These are phyloP conservation scores for Saccostrea glomerata DNA, from an alignment of 1,140 invertebrate species.

Conservation along the genomic window DNA sequence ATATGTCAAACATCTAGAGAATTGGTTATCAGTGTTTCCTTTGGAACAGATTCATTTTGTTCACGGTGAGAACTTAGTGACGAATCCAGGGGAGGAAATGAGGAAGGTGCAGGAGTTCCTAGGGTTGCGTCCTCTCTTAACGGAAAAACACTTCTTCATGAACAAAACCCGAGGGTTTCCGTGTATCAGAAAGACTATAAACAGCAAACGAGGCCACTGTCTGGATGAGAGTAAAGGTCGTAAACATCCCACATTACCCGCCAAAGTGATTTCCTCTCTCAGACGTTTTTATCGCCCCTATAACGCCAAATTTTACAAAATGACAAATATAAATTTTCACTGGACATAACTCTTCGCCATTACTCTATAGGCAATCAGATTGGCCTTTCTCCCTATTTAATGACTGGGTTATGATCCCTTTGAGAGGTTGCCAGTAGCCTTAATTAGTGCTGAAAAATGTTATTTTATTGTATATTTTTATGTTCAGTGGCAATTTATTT, in stretches of 20 bases:
- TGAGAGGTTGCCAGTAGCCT: background rate
- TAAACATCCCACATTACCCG: constrained; percentile 90
- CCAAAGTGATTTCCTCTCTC: constrained; percentile 86
- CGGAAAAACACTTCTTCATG: constrained; percentile 95
- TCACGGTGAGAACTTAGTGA: constrained; percentile 92
- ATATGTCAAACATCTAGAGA: constrained; percentile 89
- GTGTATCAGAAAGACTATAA: constrained; percentile 89
- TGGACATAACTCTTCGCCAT: constrained; percentile 37
- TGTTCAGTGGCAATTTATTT: background rate
- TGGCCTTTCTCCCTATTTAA: background rate
- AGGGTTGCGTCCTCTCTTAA: constrained; percentile 90
- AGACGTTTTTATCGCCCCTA: constrained; percentile 94
- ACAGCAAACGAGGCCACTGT: constrained; percentile 90
- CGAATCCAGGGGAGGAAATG: constrained; percentile 92
- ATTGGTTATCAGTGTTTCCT: constrained; percentile 93
- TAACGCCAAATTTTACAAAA: constrained; percentile 91
- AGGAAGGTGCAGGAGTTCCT: constrained; percentile 92
- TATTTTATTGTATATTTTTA: background rate
- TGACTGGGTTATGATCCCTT: background rate
- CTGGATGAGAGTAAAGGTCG: constrained; percentile 95
- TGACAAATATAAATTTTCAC: constrained; percentile 39
- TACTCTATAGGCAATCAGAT: background rate
- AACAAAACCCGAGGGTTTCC: constrained; percentile 97
- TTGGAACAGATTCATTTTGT: constrained; percentile 92
- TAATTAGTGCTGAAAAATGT: background rate